Evolutionary conservation across 2,888 invertebrate species (phyloP).

Genomic region (Volucella inanis): DNA sequence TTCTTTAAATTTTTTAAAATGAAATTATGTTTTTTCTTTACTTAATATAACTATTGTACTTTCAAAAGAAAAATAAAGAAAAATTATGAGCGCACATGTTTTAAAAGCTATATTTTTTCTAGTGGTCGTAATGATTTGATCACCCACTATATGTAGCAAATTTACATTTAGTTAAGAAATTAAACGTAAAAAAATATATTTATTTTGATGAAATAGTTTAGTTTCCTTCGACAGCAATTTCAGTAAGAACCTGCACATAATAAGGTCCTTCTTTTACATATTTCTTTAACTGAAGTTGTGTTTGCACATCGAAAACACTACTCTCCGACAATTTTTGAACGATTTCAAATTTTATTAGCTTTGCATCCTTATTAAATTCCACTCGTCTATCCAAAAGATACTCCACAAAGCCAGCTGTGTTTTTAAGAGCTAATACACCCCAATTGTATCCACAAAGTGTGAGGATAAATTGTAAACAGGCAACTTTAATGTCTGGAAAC

Average conservation of each 20-base stretch:
- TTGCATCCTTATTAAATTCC: constrained; percentile 86
- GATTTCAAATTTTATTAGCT: constrained; percentile 88
- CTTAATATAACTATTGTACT: no score
- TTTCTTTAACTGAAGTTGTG: constrained; percentile 86
- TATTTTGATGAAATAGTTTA: constrained; percentile 40
- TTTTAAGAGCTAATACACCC: constrained; percentile 90
- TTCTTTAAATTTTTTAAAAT: no score
- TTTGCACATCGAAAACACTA: constrained; percentile 86
- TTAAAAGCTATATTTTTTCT: no score
- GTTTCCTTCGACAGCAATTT: constrained; percentile 89
- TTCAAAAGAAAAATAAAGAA: no score
- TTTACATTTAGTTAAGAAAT: neutral
- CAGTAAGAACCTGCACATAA: constrained; percentile 87
- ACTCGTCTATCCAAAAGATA: constrained; percentile 90
- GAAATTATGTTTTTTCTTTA: no score
- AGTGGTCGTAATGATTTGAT: no score
- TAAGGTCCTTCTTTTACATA: constrained; percentile 92
- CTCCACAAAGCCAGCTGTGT: constrained; percentile 89
- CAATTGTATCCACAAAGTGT: constrained; percentile 89
- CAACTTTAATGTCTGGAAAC: constrained; percentile 90
- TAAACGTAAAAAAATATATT: neutral
- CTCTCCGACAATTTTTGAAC: constrained; percentile 86
- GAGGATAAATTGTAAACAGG: constrained; percentile 87
- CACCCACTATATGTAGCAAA: no score
- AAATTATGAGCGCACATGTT: no score